A percentile compares a stretch with the other conserved stretches of the same genome.
Conservation (phyloP, 2,888 invertebrate species). For the Erannis defoliaria region DNA sequence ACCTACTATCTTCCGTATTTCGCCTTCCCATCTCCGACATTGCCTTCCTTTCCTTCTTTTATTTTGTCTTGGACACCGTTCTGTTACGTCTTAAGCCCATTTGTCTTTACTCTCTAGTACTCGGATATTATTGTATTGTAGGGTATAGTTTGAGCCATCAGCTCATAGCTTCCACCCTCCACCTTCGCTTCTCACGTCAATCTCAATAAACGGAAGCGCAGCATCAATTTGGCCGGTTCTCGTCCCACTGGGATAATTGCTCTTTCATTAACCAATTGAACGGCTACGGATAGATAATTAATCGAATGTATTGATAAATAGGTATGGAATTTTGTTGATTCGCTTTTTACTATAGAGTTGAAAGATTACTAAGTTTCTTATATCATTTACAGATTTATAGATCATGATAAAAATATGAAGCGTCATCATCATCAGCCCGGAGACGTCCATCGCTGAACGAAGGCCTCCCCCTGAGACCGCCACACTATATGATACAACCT, state of each 20-base stretch:
- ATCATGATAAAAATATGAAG: no score
- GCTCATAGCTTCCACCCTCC: slow-evolving; percentile 40
- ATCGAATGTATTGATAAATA: slow-evolving; percentile 46
- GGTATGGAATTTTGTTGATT: background rate
- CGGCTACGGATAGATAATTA: slow-evolving; percentile 51
- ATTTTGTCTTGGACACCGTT: no score
- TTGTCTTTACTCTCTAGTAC: no score
- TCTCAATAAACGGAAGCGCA: slow-evolving; percentile 75
- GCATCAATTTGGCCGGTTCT: slow-evolving; percentile 59
- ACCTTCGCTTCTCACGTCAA: slow-evolving; percentile 75
- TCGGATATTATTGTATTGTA: no score
- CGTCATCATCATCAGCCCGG: no score
- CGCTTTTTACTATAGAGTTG: background rate
- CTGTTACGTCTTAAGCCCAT: no score
- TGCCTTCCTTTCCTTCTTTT: no score
- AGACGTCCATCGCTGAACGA: no score
- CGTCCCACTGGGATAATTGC: slow-evolving; percentile 72
- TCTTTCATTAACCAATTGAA: slow-evolving; percentile 77
- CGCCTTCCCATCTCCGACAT: no score
- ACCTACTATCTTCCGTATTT: no score
- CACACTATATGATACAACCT: no score
- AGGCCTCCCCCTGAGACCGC: no score
- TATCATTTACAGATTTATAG: background rate
- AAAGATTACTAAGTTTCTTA: background rate
- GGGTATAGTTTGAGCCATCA: slow-evolving; percentile 34